Evolutionary conservation across 2,797 vertebrate genomes (phyloP).

Genomic region (Peromyscus attwateri): DNA sequence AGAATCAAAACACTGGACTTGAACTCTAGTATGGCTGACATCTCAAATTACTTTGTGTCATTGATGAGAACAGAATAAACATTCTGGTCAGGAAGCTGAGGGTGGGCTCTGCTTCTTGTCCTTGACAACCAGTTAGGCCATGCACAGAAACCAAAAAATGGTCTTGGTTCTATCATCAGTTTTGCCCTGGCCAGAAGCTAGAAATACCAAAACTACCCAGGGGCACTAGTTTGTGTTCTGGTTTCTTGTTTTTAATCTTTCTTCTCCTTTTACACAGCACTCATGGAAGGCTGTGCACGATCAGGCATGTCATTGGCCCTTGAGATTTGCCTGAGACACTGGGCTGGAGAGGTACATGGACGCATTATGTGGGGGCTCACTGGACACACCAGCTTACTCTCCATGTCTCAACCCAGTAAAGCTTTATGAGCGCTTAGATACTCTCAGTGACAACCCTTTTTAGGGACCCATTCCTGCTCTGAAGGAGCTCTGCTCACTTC

Average conservation of each 20-base stretch:
- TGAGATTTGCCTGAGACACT: background rate
- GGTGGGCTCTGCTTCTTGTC: background rate
- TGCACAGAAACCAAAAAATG: background rate
- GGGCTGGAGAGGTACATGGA: background rate
- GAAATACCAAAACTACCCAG: background rate
- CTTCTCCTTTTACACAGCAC: background rate
- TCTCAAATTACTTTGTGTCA: slow-evolving; percentile 8
- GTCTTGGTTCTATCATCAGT: background rate
- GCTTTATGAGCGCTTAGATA: background rate
- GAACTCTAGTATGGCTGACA: background rate
- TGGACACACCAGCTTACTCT: background rate
- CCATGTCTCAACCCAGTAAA: background rate
- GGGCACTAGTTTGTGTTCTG: background rate
- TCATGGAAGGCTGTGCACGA: background rate
- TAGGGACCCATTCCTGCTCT: background rate
- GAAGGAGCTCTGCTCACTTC: background rate
- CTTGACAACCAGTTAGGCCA: background rate
- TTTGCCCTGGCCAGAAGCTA: background rate
- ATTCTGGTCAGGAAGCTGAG: background rate
- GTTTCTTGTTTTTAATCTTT: background rate
- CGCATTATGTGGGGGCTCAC: background rate
- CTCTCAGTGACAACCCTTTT: background rate
- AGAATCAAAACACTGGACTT: background rate
- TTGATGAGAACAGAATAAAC: background rate
- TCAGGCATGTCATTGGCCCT: background rate